Evolutionary conservation across 2,113 vertebrate genomes (phyloP).

Genomic region (Aleadryas rufinucha): DNA sequence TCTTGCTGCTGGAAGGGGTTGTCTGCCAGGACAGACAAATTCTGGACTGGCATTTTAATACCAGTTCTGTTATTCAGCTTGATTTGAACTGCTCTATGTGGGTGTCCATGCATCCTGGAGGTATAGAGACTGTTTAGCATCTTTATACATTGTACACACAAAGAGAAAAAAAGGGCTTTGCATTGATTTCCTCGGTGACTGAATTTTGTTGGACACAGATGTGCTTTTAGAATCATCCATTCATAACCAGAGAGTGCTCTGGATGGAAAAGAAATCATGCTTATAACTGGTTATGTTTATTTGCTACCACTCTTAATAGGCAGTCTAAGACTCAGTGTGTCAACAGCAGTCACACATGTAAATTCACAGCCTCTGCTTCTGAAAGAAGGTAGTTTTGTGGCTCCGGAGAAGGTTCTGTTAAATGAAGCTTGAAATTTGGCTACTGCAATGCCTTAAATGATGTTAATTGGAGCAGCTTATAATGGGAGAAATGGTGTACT

Average conservation of each 20-base stretch:
- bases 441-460: neutral
- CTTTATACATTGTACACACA: neutral
- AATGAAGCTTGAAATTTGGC: neutral
- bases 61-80: neutral
- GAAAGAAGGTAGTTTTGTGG: neutral
- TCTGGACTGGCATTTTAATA: neutral
- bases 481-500: neutral
- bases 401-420: neutral
- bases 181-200: neutral
- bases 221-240: constrained; percentile 10
- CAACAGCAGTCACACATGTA: neutral
- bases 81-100: neutral
- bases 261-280: neutral
- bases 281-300: neutral
- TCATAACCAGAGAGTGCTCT: neutral
- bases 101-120: neutral
- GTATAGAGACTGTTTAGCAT: neutral
- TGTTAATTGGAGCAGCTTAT: neutral
- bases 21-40: neutral
- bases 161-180: neutral
- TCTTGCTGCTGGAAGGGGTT: neutral
- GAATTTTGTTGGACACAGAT: neutral
- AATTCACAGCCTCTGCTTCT: neutral
- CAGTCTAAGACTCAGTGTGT: neutral
- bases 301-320: neutral